Conservation (phyloP, 2,888 invertebrate genomes). For the Belgica antarctica region DNA sequence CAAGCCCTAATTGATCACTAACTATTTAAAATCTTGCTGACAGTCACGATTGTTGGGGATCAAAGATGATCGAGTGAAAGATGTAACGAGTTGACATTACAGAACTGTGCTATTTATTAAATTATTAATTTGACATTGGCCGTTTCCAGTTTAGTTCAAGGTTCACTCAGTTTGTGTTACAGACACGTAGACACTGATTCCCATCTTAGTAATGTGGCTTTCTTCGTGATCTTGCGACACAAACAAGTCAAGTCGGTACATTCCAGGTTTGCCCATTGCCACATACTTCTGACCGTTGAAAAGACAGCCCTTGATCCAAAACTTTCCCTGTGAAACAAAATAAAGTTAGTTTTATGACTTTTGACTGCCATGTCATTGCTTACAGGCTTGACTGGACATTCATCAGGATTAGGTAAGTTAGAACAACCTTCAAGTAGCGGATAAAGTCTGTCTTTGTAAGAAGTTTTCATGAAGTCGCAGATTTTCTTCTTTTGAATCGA, state of each 20-base stretch:
- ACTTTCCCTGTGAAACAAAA: neutral
- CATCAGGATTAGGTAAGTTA: slow-evolving; percentile 11
- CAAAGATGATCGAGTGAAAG: too few species aligned
- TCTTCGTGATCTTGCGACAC: slow-evolving; percentile 31
- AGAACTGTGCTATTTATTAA: too few species aligned
- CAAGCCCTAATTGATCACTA: too few species aligned
- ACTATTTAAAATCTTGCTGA: too few species aligned
- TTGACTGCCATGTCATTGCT: neutral
- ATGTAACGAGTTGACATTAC: too few species aligned
- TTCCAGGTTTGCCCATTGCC: neutral
- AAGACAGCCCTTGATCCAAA: neutral
- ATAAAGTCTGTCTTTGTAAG: neutral
- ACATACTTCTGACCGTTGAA: neutral
- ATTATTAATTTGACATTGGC: too few species aligned
- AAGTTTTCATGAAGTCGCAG: slow-evolving; percentile 24
- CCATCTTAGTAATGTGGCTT: slow-evolving; percentile 23
- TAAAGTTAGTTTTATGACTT: neutral
- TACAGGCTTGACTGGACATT: slow-evolving; percentile 29
- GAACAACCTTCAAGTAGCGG: neutral
- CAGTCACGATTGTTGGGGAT: too few species aligned
- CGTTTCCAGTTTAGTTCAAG: too few species aligned
- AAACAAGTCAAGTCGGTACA: slow-evolving; percentile 2
- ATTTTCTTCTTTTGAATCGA: neutral
- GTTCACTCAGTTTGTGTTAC: too few species aligned
- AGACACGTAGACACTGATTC: neutral